Conservation (phyloP, 1,140 invertebrate species). For the Hylyphantes graminicola region DNA sequence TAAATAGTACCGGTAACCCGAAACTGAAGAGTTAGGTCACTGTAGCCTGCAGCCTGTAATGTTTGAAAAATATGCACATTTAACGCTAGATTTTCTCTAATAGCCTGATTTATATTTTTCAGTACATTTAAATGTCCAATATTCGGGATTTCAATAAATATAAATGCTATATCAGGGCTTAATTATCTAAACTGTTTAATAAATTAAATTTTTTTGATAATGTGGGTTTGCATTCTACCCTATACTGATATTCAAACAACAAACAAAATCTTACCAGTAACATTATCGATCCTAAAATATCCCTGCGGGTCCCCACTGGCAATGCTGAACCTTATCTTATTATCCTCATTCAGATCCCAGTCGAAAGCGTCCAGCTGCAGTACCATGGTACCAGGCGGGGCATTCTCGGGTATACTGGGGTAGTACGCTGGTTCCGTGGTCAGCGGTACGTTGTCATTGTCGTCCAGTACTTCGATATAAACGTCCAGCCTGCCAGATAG, state of each 20-base stretch:
- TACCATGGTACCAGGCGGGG: constrained; percentile 78
- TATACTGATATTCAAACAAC: background rate
- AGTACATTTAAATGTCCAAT: no score
- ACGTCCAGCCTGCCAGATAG: constrained; percentile 84
- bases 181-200: no score
- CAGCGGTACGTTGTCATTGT: constrained; percentile 93
- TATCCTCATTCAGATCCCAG: constrained; percentile 69
- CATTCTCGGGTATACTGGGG: constrained; percentile 85
- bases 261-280: constrained; percentile 77
- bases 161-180: no score
- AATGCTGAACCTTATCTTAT: constrained; percentile 81
- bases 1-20: no score
- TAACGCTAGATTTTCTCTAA: no score
- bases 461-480: constrained; percentile 88
- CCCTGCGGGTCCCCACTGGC: constrained; percentile 89
- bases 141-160: no score
- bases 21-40: no score
- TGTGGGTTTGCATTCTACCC: no score
- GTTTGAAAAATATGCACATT: no score
- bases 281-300: constrained; percentile 87
- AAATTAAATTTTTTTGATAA: no score
- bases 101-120: no score
- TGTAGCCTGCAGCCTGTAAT: no score
- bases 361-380: constrained; percentile 80
- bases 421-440: constrained; percentile 88